Evolutionary conservation across 1,140 invertebrate species (phyloP).

Genomic region (Drosophila bocki): DNA sequence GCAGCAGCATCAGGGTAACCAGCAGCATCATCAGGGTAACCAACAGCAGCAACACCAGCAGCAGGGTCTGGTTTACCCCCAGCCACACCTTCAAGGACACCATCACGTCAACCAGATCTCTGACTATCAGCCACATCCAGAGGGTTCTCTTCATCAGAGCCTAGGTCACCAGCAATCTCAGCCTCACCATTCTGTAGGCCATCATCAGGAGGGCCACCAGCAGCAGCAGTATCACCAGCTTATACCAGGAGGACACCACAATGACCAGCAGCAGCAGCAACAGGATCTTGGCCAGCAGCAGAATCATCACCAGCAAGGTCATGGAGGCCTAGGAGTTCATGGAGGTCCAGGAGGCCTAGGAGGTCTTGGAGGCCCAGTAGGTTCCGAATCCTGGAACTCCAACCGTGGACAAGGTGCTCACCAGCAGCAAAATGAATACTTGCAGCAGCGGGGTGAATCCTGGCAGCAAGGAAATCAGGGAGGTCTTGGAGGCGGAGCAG

Average conservation of each 20-base stretch:
- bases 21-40: background rate
- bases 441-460: background rate
- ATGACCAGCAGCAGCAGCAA: slow-evolving; percentile 15
- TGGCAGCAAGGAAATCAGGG: slow-evolving; percentile 4
- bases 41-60: background rate
- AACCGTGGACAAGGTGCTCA: background rate
- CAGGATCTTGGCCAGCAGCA: background rate
- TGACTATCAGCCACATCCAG: background rate
- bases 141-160: background rate
- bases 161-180: background rate
- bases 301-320: background rate
- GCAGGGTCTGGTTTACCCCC: background rate
- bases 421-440: background rate
- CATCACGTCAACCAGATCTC: background rate
- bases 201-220: slow-evolving; percentile 1
- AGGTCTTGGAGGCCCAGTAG: background rate
- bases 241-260: background rate
- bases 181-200: background rate
- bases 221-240: background rate
- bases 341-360: background rate
- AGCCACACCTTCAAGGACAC: background rate
- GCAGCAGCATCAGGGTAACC: background rate
- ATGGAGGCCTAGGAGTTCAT: background rate
- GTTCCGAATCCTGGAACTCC: background rate
- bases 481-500: background rate